Evolutionary conservation across 1,140 invertebrate genomes (phyloP).

Genomic region (Ips nitidus): DNA sequence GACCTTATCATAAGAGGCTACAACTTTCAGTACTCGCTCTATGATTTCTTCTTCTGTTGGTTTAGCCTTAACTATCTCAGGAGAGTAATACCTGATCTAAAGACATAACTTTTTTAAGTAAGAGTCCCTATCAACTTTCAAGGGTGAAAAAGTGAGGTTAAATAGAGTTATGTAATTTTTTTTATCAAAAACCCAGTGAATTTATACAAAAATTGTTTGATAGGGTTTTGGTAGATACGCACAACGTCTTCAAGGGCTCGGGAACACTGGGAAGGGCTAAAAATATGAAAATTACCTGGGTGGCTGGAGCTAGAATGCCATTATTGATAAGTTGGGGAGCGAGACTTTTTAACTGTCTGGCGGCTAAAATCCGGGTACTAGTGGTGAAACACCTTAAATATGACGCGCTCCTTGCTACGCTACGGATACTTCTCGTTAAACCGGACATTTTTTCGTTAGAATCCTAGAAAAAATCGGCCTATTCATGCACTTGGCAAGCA

Average conservation of each 20-base stretch:
- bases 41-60: constrained; percentile 61
- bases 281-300: no score
- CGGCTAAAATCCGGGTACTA: constrained; percentile 28
- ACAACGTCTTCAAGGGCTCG: no score
- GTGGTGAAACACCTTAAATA: constrained; percentile 35
- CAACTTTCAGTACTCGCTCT: constrained; percentile 75
- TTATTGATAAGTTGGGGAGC: not conserved
- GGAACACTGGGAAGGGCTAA: no score
- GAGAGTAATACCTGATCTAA: constrained; percentile 47
- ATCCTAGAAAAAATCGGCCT: constrained; percentile 4
- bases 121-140: not conserved
- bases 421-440: constrained; percentile 39
- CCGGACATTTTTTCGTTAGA: constrained; percentile 36
- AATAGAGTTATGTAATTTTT: constrained; percentile 43
- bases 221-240: no score
- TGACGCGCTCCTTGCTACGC: constrained; percentile 27
- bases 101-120: constrained; percentile 22
- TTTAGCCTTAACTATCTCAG: constrained; percentile 48
- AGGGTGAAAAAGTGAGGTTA: constrained; percentile 43
- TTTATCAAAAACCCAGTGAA: not conserved
- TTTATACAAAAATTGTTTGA: no score
- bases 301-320: not conserved
- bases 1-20: constrained; percentile 78
- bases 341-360: not conserved
- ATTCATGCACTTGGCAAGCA: constrained; percentile 2